phyloP scores from a whole-genome alignment of 2,113 vertebrate genomes.

The Arvicanthis niloticus region DNA sequence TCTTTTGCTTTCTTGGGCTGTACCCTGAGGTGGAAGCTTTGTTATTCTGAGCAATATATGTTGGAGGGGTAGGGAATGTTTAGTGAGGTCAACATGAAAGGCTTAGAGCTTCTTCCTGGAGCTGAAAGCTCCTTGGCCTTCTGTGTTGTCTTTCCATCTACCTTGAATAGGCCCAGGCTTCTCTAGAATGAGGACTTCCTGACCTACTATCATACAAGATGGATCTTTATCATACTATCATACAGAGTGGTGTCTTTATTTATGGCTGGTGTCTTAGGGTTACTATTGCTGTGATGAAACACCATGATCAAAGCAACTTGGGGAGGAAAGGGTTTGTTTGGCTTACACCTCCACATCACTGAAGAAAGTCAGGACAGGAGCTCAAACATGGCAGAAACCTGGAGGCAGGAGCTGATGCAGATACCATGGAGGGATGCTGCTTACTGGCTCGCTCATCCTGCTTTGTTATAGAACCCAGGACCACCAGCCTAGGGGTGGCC shows the following conservation, averaged over 20 bases:
- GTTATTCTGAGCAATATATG: neutral
- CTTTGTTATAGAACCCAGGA: neutral
- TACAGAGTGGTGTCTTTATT: neutral
- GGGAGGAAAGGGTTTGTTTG: too few relatives aligned
- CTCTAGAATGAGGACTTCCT: too few relatives aligned
- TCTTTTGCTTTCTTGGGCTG: neutral
- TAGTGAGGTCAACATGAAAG: neutral
- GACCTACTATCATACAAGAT: neutral
- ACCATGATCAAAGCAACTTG: neutral
- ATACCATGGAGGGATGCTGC: neutral
- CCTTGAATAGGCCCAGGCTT: neutral
- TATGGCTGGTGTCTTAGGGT: neutral
- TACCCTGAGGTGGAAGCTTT: neutral
- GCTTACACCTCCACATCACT: too few relatives aligned
- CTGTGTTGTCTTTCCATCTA: neutral
- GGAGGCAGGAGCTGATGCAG: neutral
- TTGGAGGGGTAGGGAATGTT: too few relatives aligned
- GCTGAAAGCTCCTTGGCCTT: neutral
- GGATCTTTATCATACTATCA: too few relatives aligned
- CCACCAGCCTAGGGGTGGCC: neutral
- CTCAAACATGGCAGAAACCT: neutral
- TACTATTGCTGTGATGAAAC: neutral
- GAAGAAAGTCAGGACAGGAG: neutral
- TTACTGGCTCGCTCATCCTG: neutral
- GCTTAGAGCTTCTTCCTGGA: neutral